Base-by-base conservation (phyloP, 2,888 invertebrate genomes). In the Philopedon plagiatum region DNA sequence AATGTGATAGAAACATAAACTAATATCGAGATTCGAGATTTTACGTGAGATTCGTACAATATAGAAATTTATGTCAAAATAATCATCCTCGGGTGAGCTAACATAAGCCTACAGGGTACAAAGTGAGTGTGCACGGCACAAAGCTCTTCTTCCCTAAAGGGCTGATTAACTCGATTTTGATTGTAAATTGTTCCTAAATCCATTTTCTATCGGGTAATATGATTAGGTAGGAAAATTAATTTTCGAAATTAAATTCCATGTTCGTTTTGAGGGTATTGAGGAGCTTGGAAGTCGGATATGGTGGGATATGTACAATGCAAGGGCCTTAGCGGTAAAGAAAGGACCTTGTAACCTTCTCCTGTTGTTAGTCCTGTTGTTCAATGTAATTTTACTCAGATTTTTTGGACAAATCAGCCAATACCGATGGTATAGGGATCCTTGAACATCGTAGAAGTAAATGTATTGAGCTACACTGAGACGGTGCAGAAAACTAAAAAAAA, bases 111-210 rank as follows among this genome's bases (percentile, higher is more conserved):
- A 54, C 18, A 18, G 51, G 29, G 51, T 29, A 29, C 51, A 54
- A 54, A 54, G 51, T 13, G 51, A 54, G 19, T 7, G 26, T 1
- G 44, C 29, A 18, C 51, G 29, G 29, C 51, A 29, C 51, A 54
- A 54, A 54, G 51, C 51, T 29, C 29, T 9, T 29, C 51, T 54
- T 54, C 51, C 51, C 51, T 29, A 60, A 60, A 60, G 60, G 60
- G 39, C 60, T 44, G 60, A 60, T 60, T 60, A 60, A 41, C 23
- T 57, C 44, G 44, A 66, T 46, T 66, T 58, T 58, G 66, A 58
- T 58, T 66, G 58, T 41, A 46, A 66, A 66, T 57, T 58, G 66
- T 46, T 57, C 44, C 66, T 58, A 46, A 66, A 46, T 58, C 58
- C 57, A 46, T 58, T 66, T 65, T 65, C 60, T 60, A 60, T 60